These are phyloP conservation scores for Chelonus insularis DNA, from an alignment of 1,140 invertebrate genomes.

Conservation along the genomic window DNA sequence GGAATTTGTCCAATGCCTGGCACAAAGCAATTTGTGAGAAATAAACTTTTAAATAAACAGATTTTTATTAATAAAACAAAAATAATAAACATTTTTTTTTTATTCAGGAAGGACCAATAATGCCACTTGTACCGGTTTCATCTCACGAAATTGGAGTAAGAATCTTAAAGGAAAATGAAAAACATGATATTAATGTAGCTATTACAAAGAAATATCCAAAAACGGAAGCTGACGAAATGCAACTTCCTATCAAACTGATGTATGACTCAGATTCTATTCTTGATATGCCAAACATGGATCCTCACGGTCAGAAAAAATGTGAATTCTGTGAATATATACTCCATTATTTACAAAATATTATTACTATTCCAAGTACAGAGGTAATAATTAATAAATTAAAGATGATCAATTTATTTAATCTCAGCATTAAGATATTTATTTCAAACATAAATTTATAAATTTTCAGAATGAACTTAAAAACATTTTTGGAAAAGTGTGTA, in stretches of 20 bases:
- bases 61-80: no score
- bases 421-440: no score
- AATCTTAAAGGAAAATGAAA: conserved; percentile 45
- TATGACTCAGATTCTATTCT: conserved; percentile 23
- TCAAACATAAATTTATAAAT: no score
- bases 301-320: conserved; percentile 63
- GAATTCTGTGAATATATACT: conserved; percentile 81
- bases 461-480: conserved; percentile 67
- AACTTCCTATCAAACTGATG: conserved; percentile 71
- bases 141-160: conserved; percentile 49
- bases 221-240: conserved; percentile 53
- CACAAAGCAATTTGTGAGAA: no score
- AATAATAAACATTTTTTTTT: conserved; percentile 20
- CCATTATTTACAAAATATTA: conserved; percentile 74
- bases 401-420: no score
- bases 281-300: conserved; percentile 32
- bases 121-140: conserved; percentile 60
- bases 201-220: conserved; percentile 40
- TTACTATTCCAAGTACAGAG: conserved; percentile 71
- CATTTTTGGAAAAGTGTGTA: conserved; percentile 69
- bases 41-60: no score
- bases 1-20: conserved; percentile 69
- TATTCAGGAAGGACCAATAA: conserved; percentile 56
- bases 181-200: conserved; percentile 23
- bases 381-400: no score